Evolutionary conservation across 2,797 vertebrate species (phyloP), one percentile per base, ranked within the genome.

Genomic region (Strix occidentalis): DNA sequence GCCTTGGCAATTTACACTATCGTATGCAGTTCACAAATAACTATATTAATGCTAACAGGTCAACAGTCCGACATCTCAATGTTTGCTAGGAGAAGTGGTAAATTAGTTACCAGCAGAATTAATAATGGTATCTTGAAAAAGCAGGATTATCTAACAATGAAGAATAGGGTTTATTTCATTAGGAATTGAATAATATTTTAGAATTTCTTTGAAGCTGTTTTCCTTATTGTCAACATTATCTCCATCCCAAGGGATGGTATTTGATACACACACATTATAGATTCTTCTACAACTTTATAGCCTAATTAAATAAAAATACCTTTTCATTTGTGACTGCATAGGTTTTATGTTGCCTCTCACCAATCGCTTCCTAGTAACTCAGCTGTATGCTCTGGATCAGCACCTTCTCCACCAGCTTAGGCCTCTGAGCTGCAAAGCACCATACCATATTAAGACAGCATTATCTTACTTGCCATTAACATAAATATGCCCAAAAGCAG

Each of bases 401-500:
- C 54, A 71, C 79, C 66, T 33, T 78, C 46, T 79, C 58, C 20
- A 58, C 41, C 68, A 66, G 60, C 37, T 50, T 69, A 91, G 61
- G 61, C 53, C 25, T 85, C 48, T 46, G 87, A 95, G 58, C 92
- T 96, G 70, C 78, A 92, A 94, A 93, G 85, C 93, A 75, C 74
- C 11, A 0, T 41, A 64, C 60, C 7, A 20, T 58, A 96, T 85
- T 86, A 93, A 91, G 84, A 85, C 16, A 85, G 58, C 74, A 95
- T 95, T 95, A 86, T 91, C 95, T 96, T 96, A 93, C 93, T 97
- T 96, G 58, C 77, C 91, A 90, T 96, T 96, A 96, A 92, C 72
- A 96, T 87, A 94, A 96, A 96, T 50, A 87, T 88, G 75, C 45
- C 93, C 95, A 94, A 97, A 97, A 97, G 63, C 71, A 93, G 83